Evolutionary conservation across 2,113 vertebrate genomes (phyloP), one percentile per base, ranked within the genome.

Genomic region (Ochotona princeps): DNA sequence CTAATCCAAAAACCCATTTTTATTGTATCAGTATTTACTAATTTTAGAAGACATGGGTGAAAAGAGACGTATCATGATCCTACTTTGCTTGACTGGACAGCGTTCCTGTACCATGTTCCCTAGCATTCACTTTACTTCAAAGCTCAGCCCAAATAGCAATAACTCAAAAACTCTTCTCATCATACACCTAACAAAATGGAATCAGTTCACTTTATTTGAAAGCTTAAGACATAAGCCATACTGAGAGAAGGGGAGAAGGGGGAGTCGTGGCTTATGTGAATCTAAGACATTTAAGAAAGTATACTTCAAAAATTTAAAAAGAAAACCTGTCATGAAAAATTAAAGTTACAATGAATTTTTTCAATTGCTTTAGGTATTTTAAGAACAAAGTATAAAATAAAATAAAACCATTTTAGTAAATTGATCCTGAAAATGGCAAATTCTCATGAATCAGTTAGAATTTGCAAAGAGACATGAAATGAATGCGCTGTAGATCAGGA

Each of bases 201-300:
- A 12, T 69, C 72, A 90, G 32, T 44, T 49, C 44, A 57, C 35
- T 44, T 83, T 90, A 87, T 69, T 90, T 96, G 73, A 80, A 93
- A 82, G 35, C 9, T 9, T 60, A 35, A 7, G 10, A 9, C 26
- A 60, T 75, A 69, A 82, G 57, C 66, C 28, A 87, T 38, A 81
- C 57, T 76, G 3, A 1, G 1, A 75, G 12, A 75, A 21, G 82
- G 2, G 12, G 3, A 15, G 6, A n/a, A n/a, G 54, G 30, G 61
- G 44, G 18, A 92, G 20, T 67, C 47, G 60, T 51, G 84, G 12
- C 25, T 60, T 75, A 44, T 61, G 9, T 49, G 26, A 79, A 35
- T 38, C 30, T 20, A 25, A 11, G 47, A 28, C 10, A 66, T 63
- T 32, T 14, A 67, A 47, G 61, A 92, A 26, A 86, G 60, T 57